Percentiles rank a stretch among this genome's conserved stretches.
Conservation (phyloP, 2,113 vertebrate genomes). For the Larimichthys polyactis region DNA sequence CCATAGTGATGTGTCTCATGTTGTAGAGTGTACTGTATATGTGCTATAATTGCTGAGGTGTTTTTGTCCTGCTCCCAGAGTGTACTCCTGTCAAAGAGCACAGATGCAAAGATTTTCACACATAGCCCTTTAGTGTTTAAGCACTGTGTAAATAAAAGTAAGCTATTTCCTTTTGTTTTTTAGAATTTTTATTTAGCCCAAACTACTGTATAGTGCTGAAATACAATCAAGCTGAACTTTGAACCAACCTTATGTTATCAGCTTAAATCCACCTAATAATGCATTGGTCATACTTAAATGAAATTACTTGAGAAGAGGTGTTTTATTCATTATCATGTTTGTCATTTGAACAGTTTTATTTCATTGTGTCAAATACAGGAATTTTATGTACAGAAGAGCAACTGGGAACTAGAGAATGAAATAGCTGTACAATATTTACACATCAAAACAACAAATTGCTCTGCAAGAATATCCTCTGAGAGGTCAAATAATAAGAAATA, state of each 20-base stretch:
- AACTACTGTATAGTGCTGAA: no score
- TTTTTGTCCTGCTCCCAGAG: no score
- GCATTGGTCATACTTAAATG: background rate
- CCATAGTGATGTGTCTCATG: no score
- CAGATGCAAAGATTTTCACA: no score
- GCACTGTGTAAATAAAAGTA: no score
- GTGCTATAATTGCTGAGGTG: no score
- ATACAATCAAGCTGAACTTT: background rate
- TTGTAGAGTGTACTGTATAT: no score
- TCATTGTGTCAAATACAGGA: conserved; percentile 83
- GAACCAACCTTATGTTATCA: background rate
- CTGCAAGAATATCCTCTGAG: conserved; percentile 60
- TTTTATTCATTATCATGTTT: conserved; percentile 49
- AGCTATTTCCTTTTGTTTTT: no score
- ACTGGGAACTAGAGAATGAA: conserved; percentile 76
- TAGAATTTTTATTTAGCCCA: no score
- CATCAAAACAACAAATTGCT: conserved; percentile 59
- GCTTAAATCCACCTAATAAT: background rate
- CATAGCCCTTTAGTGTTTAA: no score
- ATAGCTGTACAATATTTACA: conserved; percentile 87
- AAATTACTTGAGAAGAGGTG: conserved; percentile 20
- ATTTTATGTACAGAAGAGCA: conserved; percentile 83
- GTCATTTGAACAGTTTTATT: conserved; percentile 81
- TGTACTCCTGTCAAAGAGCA: no score
- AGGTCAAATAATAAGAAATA: conserved; percentile 76